A percentile compares a stretch with the other conserved stretches of the same genome.
phyloP scores from a whole-genome alignment of 2,797 vertebrate species.

The Hylomyscus alleni region DNA sequence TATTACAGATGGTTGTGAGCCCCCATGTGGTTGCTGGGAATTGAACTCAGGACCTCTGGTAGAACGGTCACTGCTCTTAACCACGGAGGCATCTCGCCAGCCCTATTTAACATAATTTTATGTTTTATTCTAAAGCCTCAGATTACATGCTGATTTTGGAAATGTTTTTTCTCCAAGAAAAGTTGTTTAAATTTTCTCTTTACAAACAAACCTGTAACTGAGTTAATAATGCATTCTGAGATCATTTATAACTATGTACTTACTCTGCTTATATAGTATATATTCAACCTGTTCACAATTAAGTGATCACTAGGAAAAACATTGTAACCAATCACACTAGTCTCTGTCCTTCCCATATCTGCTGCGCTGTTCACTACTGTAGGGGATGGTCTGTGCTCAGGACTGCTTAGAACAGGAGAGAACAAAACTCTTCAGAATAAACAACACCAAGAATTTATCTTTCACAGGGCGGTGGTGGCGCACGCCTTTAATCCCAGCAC shows the following conservation, averaged over 20 bases:
- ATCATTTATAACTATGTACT: background rate
- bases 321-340: background rate
- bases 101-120: slow-evolving; percentile 37
- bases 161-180: background rate
- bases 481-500: no score
- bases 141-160: slow-evolving; percentile 15
- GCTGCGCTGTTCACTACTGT: no score
- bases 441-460: background rate
- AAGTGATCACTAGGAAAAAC: background rate
- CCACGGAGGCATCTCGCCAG: no score
- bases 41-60: no score
- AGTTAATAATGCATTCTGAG: background rate
- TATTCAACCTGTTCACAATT: background rate
- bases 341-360: background rate
- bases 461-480: background rate
- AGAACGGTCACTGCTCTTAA: no score
- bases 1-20: no score
- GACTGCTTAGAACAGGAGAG: background rate
- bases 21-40: no score
- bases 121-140: slow-evolving; percentile 46
- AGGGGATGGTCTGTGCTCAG: background rate
- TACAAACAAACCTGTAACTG: background rate
- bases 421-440: background rate
- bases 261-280: background rate
- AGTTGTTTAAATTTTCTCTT: background rate